phyloP scores from a whole-genome alignment of 2,113 vertebrate species.

The Zosterops hypoxanthus region DNA sequence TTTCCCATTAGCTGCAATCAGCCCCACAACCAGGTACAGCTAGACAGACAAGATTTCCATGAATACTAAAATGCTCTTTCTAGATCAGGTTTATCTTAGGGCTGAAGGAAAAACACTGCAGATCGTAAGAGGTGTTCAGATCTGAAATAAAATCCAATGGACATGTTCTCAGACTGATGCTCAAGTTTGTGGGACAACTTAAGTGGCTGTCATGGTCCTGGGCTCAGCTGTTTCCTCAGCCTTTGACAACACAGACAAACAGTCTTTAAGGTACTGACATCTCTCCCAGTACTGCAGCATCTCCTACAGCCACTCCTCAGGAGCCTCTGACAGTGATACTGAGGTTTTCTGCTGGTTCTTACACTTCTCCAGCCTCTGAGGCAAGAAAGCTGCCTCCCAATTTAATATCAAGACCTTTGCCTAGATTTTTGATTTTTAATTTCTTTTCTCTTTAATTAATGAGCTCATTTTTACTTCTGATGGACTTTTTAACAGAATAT shows the following conservation, averaged over 20 bases:
- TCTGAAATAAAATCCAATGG: background rate
- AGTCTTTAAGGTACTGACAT: background rate
- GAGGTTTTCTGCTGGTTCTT: background rate
- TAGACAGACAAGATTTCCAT: background rate
- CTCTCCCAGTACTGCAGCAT: background rate
- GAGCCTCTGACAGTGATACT: background rate
- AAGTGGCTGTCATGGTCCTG: background rate
- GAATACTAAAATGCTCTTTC: background rate
- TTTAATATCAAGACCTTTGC: background rate
- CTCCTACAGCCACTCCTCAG: background rate
- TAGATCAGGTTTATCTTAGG: background rate
- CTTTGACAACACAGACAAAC: background rate
- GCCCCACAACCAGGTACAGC: background rate
- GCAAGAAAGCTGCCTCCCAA: background rate
- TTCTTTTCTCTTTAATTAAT: background rate
- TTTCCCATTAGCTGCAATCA: background rate
- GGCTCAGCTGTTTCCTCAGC: background rate
- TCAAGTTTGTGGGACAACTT: background rate
- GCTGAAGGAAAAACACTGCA: background rate
- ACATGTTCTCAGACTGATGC: fast-evolving
- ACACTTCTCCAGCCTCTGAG: background rate
- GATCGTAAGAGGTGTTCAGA: background rate
- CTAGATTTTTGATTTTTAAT: background rate
- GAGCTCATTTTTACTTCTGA: background rate
- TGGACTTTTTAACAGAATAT: slow-evolving; percentile 17